These are phyloP conservation scores for Agrochola macilenta DNA, from an alignment of 2,888 invertebrate genomes.

Conservation along the genomic window DNA sequence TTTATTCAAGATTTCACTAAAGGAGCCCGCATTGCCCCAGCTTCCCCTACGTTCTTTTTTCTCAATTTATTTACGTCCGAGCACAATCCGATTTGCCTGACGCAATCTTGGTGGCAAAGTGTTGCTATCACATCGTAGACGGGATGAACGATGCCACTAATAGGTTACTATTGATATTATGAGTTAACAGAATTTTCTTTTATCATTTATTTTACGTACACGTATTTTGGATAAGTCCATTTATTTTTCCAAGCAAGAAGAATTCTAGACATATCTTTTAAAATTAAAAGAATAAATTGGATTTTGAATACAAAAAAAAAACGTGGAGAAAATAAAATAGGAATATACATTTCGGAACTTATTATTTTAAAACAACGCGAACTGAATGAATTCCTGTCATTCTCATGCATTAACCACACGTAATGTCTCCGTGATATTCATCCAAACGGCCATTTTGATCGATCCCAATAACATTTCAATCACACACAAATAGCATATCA, in stretches of 20 bases:
- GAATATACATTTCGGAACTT: background rate
- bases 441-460: constrained; percentile 50
- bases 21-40: too few relatives aligned
- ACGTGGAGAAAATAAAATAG: background rate
- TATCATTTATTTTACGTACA: background rate
- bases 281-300: background rate
- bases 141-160: constrained; percentile 28
- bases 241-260: background rate
- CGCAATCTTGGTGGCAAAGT: constrained; percentile 40
- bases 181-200: constrained; percentile 23
- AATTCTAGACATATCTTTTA: background rate
- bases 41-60: constrained; percentile 21
- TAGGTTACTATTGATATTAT: constrained; percentile 31
- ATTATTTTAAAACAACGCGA: background rate
- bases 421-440: constrained; percentile 36
- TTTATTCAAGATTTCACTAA: too few relatives aligned
- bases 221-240: background rate
- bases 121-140: constrained; percentile 23
- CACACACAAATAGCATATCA: constrained; percentile 79
- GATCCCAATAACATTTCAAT: constrained; percentile 67
- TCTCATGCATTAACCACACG: constrained; percentile 29
- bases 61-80: constrained; percentile 42
- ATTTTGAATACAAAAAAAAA: background rate
- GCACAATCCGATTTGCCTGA: constrained; percentile 49
- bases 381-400: constrained; percentile 36